Evolutionary conservation across 2,113 vertebrate species (phyloP).

Genomic region (Peromyscus polionotus): DNA sequence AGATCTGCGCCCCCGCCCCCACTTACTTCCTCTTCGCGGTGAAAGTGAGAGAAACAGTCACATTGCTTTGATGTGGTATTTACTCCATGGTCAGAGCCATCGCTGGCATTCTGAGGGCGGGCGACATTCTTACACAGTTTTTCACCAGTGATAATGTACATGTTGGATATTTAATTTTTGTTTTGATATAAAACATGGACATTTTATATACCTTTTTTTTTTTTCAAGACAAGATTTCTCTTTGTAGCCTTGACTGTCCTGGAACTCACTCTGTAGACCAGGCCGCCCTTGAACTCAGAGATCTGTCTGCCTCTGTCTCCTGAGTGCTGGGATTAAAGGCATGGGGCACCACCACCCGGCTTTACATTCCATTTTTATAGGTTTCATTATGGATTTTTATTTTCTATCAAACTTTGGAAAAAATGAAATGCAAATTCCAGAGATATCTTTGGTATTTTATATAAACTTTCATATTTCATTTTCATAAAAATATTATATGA

Average conservation of each 20-base stretch:
- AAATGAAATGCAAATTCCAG: background rate
- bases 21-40: background rate
- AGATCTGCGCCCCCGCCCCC: background rate
- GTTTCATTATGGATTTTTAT: background rate
- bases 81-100: no score
- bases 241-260: no score
- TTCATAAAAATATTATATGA: background rate
- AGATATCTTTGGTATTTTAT: background rate
- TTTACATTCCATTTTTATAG: background rate
- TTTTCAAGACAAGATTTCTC: no score
- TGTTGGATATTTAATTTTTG: background rate
- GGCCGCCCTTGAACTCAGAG: no score
- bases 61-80: background rate
- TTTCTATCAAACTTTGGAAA: background rate
- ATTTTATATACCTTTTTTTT: no score
- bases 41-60: background rate
- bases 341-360: fast-evolving
- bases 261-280: no score
- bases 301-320: no score
- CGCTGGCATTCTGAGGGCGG: background rate
- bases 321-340: no score
- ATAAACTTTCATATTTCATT: background rate
- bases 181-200: background rate
- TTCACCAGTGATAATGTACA: background rate
- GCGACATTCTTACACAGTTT: no score